phyloP scores from a whole-genome alignment of 2,113 vertebrate species.

The Rhinolophus ferrumequinum region DNA sequence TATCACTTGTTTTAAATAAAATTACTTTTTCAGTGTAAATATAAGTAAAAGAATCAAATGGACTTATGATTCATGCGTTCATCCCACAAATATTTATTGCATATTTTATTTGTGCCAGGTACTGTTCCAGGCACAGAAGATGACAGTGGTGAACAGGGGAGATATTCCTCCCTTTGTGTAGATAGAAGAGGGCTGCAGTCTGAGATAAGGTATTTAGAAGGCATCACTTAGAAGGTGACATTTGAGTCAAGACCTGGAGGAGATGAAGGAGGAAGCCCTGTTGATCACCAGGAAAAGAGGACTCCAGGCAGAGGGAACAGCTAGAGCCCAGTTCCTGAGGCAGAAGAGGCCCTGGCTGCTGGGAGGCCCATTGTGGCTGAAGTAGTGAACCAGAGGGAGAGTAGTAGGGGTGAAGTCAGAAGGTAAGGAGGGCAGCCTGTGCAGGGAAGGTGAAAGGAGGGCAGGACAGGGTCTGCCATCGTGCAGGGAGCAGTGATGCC shows the following conservation, averaged over 20 bases:
- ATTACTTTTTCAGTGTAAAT: neutral
- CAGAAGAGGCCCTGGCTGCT: neutral
- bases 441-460: neutral
- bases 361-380: neutral
- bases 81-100: neutral
- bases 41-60: conserved; percentile 28
- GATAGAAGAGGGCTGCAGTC: neutral
- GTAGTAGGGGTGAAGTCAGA: neutral
- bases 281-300: neutral
- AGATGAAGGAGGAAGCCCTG: neutral
- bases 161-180: neutral
- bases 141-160: neutral
- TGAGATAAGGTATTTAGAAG: neutral
- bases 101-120: neutral
- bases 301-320: neutral
- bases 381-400: neutral
- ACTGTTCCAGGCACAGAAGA: neutral
- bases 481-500: neutral
- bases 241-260: neutral
- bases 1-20: neutral
- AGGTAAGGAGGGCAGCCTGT: neutral
- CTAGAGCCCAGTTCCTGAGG: neutral
- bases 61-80: neutral
- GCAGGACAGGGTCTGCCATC: neutral
- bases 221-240: neutral